Evolutionary conservation across 2,888 invertebrate species (phyloP).

Genomic region (Protodeltote pygarga): DNA sequence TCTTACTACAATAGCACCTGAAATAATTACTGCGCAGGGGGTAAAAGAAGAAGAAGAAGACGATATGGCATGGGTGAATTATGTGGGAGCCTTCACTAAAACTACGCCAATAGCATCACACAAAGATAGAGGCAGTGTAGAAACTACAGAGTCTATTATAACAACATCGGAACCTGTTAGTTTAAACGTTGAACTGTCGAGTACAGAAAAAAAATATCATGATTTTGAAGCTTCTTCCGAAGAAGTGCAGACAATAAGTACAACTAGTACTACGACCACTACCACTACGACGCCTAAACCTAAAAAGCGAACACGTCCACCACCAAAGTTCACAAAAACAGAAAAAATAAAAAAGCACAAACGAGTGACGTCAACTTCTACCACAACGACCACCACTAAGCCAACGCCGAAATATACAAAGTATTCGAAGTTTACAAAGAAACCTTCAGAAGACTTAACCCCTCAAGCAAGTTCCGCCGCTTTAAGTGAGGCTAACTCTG

Average conservation of each 20-base stretch:
- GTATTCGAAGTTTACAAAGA: too few species aligned
- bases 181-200: too few species aligned
- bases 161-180: conserved; percentile 49
- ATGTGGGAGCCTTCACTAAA: conserved; percentile 74
- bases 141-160: conserved; percentile 51
- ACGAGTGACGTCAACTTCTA: conserved; percentile 68
- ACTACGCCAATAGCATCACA: conserved; percentile 76
- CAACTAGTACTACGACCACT: conserved; percentile 51
- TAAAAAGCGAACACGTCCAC: conserved; percentile 76
- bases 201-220: conserved; percentile 1
- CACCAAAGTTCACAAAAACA: conserved; percentile 70
- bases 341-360: conserved; percentile 77
- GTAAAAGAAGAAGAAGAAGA: conserved; percentile 56
- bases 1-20: conserved; percentile 67
- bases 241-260: conserved; percentile 8
- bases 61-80: conserved; percentile 71
- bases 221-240: conserved; percentile 25
- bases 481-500: conserved; percentile 53
- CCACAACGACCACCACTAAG: conserved; percentile 60
- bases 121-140: conserved; percentile 53
- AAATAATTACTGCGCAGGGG: conserved; percentile 72
- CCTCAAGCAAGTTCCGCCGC: conserved; percentile 74
- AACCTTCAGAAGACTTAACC: conserved; percentile 67
- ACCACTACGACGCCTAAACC: conserved; percentile 61
- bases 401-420: conserved; percentile 53